Percentiles rank a stretch among this genome's conserved stretches.
Conservation (phyloP, 2,888 invertebrate species). For the Parnassius glacialis region DNA sequence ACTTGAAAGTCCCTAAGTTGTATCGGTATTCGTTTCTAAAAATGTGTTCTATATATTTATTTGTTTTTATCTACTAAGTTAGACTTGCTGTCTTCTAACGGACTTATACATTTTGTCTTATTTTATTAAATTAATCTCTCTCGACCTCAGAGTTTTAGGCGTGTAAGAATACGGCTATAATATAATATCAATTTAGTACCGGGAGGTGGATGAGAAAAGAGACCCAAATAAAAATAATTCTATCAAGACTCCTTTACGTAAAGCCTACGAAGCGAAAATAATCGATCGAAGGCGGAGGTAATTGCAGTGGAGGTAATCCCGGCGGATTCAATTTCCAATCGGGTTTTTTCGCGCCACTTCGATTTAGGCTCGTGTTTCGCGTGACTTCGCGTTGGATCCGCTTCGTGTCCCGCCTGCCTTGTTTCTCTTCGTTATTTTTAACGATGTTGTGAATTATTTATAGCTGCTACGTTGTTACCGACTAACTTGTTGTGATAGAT, state of each 20-base stretch:
- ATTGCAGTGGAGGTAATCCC: conserved; percentile 20
- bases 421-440: conserved; percentile 34
- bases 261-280: conserved; percentile 15
- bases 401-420: not conserved
- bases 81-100: no score
- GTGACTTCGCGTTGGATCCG: not conserved
- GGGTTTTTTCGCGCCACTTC: conserved; percentile 12
- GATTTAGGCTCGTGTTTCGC: conserved; percentile 5
- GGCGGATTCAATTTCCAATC: conserved; percentile 18
- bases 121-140: no score
- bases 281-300: conserved; percentile 19
- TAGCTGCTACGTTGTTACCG: conserved; percentile 21
- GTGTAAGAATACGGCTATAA: no score
- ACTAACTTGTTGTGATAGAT: conserved; percentile 11
- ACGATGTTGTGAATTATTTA: conserved; percentile 35
- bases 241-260: conserved; percentile 1
- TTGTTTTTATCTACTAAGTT: no score
- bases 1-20: no score
- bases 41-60: no score
- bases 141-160: no score
- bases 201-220: not conserved
- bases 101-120: no score
- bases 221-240: conserved; percentile 2
- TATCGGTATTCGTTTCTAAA: no score
- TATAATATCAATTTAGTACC: no score